Conservation (phyloP, 2,113 vertebrate species). For the Bombycilla garrulus region DNA sequence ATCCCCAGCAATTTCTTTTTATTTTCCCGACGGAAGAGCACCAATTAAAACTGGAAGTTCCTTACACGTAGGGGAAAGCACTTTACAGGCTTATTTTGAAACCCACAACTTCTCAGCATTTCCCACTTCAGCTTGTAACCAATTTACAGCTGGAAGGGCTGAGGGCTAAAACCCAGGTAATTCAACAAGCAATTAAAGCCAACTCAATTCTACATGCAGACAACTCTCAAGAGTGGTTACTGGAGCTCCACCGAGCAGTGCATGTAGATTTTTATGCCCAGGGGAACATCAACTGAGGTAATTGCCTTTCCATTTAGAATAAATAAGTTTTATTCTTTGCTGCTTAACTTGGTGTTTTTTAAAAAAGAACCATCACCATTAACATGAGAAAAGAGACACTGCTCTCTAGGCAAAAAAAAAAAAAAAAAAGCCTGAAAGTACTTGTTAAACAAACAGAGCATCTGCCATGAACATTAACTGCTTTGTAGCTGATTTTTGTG, state of each 20-base stretch:
- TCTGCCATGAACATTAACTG: not conserved
- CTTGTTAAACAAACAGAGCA: slow-evolving; percentile 35
- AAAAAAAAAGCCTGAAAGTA: not conserved
- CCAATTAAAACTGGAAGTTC: not conserved
- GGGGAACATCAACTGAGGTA: slow-evolving; percentile 13
- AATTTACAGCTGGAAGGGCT: not conserved
- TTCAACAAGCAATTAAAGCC: slow-evolving; percentile 38
- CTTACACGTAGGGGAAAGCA: not conserved
- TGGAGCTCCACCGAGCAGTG: not conserved
- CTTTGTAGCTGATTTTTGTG: not conserved
- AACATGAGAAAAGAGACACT: not conserved
- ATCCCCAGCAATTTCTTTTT: not conserved
- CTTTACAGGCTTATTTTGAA: not conserved
- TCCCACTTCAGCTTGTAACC: not conserved
- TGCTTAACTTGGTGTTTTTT: slow-evolving; percentile 8
- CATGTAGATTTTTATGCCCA: not conserved
- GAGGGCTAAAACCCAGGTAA: not conserved
- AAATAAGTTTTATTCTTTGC: slow-evolving; percentile 41
- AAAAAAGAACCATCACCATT: not conserved
- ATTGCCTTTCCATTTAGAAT: slow-evolving; percentile 50
- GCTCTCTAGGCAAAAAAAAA: not conserved
- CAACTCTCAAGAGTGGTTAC: not conserved
- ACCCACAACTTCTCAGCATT: not conserved
- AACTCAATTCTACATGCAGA: not conserved
- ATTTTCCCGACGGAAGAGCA: not conserved